Evolutionary conservation across 1,140 invertebrate genomes (phyloP).

Genomic region (Scaptomyza hsui): DNA sequence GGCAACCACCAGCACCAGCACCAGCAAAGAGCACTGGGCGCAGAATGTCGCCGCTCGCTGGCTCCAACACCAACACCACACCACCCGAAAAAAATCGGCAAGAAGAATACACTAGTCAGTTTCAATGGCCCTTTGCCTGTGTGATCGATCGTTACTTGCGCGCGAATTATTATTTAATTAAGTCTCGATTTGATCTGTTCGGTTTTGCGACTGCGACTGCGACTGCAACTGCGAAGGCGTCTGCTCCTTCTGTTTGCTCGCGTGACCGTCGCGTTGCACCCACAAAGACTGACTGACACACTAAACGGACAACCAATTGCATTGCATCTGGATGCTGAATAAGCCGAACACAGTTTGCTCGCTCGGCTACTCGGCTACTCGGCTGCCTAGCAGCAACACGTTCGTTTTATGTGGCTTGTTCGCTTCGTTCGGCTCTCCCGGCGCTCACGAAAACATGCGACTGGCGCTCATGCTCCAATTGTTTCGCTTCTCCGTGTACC

Average conservation of each 20-base stretch:
- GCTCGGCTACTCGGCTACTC: constrained; percentile 19
- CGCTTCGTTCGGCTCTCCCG: constrained; percentile 13
- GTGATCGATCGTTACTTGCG: constrained; percentile 37
- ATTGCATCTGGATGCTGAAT: constrained; percentile 56
- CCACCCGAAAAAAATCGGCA: constrained; percentile 16
- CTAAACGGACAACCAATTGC: constrained; percentile 45
- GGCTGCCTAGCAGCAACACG: constrained; percentile 6
- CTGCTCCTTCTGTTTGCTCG: constrained; percentile 13
- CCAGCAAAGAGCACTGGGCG: not conserved
- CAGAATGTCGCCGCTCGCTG: constrained; percentile 1
- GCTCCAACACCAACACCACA: constrained; percentile 1
- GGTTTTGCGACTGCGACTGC: not conserved
- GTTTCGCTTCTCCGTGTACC: constrained; percentile 24
- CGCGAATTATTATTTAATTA: constrained; percentile 48
- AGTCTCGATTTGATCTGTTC: constrained; percentile 29
- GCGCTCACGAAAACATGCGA: constrained; percentile 9
- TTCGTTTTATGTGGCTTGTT: constrained; percentile 1
- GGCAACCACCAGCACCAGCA: constrained; percentile 16
- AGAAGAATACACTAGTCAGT: constrained; percentile 1
- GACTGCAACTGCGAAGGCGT: constrained; percentile 1
- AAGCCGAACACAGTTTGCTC: constrained; percentile 5
- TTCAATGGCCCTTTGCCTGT: constrained; percentile 5
- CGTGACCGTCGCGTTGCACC: constrained; percentile 66
- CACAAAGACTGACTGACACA: constrained; percentile 72
- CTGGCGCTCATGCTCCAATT: constrained; percentile 59